Base-by-base conservation (phyloP, 2,797 vertebrate genomes). In the Sphenopsis melanotis region DNA sequence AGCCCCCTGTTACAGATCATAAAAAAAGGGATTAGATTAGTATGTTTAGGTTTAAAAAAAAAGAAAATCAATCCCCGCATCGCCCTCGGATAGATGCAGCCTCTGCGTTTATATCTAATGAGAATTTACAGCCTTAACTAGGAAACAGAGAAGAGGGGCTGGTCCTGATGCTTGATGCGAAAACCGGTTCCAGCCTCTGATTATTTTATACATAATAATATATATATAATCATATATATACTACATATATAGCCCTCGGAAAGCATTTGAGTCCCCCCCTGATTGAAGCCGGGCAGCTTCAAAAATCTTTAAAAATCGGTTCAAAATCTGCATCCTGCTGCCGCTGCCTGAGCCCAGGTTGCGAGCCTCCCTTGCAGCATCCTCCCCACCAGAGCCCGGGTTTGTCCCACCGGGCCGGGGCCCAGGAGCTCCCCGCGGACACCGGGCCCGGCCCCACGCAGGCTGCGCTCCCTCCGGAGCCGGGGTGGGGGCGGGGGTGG, bases 21-120 rank as follows among this genome's bases (percentile, higher is more conserved):
- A 94, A 97, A 97, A 95, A 85, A 20, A 65, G 87, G 94, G 87
- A 93, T 95, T 93, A 95, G 92, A 95, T 96, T 94, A 95, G 88
- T 84, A 82, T 93, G 90, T 85, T 95, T 95, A 77, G 90, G 64
- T 88, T 80, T 8, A 29, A 71, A 53, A 65, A 72, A n/a, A 64
- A 70, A 68, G 56, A 52, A 76, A 88, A 88, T 85, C 81, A 37
- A 24, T 91, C 74, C 49, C 50, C 22, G 34, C 63, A 72, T 93
- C 34, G 76, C 92, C 79, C 36, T 92, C 49, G 83, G 83, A 94
- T 79, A 68, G 74, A 93, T 88, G 75, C 46, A 77, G 72, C 50
- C 84, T 92, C 72, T 93, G 77, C 57, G 68, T 80, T 89, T 95
- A 66, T 56, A 87, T 79, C 87, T 89, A 80, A 94, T 26, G 89